Evolutionary conservation across 2,113 vertebrate genomes (phyloP).

Genomic region (Brachyhypopomus gauderio): DNA sequence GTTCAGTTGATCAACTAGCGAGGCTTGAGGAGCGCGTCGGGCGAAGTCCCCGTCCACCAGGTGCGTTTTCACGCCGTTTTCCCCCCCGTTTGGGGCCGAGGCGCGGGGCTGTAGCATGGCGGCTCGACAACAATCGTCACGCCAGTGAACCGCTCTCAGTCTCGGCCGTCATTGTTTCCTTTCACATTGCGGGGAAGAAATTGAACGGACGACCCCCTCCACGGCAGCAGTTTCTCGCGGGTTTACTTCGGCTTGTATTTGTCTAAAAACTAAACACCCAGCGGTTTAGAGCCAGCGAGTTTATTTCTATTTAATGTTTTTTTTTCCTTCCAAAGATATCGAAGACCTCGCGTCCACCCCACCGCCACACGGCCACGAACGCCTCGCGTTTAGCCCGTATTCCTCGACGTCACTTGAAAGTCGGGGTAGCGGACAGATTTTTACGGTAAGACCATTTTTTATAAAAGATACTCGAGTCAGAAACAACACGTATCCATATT

Average conservation of each 20-base stretch:
- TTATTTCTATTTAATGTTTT: conserved; percentile 51
- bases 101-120: conserved; percentile 74
- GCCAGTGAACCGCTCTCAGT: conserved; percentile 65
- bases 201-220: neutral
- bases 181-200: neutral
- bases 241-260: neutral
- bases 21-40: conserved; percentile 53
- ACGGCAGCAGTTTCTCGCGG: neutral
- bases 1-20: conserved; percentile 53
- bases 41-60: conserved; percentile 59
- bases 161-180: conserved; percentile 61
- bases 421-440: conserved; percentile 9
- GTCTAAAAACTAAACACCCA: neutral
- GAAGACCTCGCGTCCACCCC: conserved; percentile 48
- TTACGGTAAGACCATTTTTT: conserved; percentile 33
- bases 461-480: too few relatives aligned
- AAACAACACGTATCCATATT: too few relatives aligned
- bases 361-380: conserved; percentile 59
- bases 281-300: neutral
- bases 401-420: conserved; percentile 20
- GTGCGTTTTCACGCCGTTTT: conserved; percentile 57
- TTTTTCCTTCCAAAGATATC: conserved; percentile 55
- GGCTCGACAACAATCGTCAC: conserved; percentile 73
- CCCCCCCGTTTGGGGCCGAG: conserved; percentile 55
- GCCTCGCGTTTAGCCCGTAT: conserved; percentile 22